Conservation (phyloP, 2,797 vertebrate species). For the Onychomys torridus region DNA sequence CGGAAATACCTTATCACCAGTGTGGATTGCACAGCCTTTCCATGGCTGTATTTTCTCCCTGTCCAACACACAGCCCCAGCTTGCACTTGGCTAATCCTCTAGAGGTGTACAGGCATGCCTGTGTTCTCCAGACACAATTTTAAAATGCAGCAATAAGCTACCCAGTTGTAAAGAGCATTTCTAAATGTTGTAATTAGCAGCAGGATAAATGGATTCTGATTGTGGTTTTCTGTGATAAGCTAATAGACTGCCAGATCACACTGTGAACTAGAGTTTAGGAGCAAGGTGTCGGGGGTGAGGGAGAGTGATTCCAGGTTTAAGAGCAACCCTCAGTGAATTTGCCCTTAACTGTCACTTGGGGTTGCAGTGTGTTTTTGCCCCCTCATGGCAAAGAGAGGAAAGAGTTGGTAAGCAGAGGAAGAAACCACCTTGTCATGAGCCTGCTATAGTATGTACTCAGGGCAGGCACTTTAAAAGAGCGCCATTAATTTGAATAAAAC, state of each 20-base stretch:
- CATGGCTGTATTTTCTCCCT: rapidly evolving
- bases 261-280: not conserved
- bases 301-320: conserved; percentile 37
- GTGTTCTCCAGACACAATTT: conserved; percentile 15
- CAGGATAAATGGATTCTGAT: conserved; percentile 6
- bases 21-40: not conserved
- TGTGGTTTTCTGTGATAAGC: conserved; percentile 61
- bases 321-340: conserved; percentile 47
- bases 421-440: conserved; percentile 71
- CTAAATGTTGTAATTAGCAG: conserved; percentile 58
- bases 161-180: conserved; percentile 32
- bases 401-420: conserved; percentile 73
- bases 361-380: conserved; percentile 57
- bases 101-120: not conserved
- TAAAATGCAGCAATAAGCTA: not conserved
- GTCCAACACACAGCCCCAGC: rapidly evolving
- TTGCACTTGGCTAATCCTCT: not conserved
- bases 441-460: not conserved
- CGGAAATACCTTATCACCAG: not conserved
- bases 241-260: conserved; percentile 32
- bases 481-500: conserved; percentile 10
- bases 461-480: conserved; percentile 56
- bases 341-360: conserved; percentile 40
- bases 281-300: not conserved
- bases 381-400: conserved; percentile 60